Base-by-base conservation (phyloP, 1,140 invertebrate genomes). In the Alviniconcha marisindica region DNA sequence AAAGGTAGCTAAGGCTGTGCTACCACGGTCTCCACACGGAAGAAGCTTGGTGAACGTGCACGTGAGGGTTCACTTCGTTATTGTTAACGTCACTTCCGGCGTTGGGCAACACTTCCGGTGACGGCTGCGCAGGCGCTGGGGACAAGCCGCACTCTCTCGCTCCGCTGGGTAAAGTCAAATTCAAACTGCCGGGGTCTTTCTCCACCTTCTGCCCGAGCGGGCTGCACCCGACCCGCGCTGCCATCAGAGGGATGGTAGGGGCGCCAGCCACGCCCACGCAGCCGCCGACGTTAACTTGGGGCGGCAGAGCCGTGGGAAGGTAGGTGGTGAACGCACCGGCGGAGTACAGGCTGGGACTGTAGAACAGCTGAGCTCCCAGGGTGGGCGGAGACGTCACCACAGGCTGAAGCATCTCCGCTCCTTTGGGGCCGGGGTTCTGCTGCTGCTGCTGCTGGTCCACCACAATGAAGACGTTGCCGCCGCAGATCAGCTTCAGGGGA, bases 1-100 rank as follows among this genome's bases (percentile, higher is more conserved):
- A n/a, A n/a, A n/a, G n/a, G n/a, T n/a, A n/a, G n/a, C n/a, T n/a
- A n/a, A n/a, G n/a, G n/a, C n/a, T n/a, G 18, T 48, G 44, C 44
- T 69, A 80, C 78, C 78, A 80, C 38, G 78, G 78, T n/a, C 78
- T 80, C 78, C 78, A 80, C 78, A 80, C 44, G 1, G 78, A 42
- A 0, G 73, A 42, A 18, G n/a, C n/a, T n/a, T n/a, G n/a, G n/a
- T 36, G 33, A 42, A 21, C n/a, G 3, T 76, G 73, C 38, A 15
- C 33, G 15, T 18, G 33, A 0, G 14, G 28, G 10, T 31, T 18
- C 36, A 69, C 31, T 15, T 66, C 56, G 33, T 80, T 80, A 15
- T 80, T 80, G 60, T 80, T 80, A 2, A 80, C 56, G 56, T 80
- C 78, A 44, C 44, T 80, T 66, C 36, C 60, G 28, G 24, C 56